Percentiles rank a stretch among this genome's conserved stretches.
Conservation (phyloP, 2,113 vertebrate genomes). For the Thamnophis sirtalis region DNA sequence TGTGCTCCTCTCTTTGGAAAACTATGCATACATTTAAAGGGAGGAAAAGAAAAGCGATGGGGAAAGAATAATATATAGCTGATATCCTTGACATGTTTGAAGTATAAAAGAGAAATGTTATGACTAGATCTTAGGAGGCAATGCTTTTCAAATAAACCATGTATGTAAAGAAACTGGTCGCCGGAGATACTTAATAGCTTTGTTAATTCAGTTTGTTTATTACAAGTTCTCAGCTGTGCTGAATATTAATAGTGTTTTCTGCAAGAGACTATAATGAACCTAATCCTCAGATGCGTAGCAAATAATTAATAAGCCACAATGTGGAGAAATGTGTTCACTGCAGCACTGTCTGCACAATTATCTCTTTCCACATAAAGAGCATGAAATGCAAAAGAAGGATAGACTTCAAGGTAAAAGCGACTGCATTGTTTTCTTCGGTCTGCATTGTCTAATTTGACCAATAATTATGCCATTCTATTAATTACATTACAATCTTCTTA, state of each 20-base stretch:
- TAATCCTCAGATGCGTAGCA: constrained; percentile 51
- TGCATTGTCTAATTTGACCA: neutral
- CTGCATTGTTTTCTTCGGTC: neutral
- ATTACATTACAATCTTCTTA: neutral
- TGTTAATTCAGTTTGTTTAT: constrained; percentile 57
- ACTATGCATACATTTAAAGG: neutral
- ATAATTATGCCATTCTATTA: neutral
- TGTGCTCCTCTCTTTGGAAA: neutral
- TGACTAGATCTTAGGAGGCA: constrained; percentile 6
- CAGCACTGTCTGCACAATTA: constrained; percentile 7
- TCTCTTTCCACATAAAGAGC: neutral
- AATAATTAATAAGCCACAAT: constrained; percentile 55
- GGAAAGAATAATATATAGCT: neutral
- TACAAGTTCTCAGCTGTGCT: constrained; percentile 43
- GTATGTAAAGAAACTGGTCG: constrained; percentile 38
- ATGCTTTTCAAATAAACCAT: neutral
- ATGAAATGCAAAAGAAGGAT: neutral
- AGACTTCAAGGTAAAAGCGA: neutral
- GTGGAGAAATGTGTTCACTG: constrained; percentile 45
- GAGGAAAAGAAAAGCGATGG: neutral
- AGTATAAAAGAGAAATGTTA: neutral
- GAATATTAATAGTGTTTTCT: constrained; percentile 62
- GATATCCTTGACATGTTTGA: neutral
- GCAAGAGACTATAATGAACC: constrained; percentile 46
- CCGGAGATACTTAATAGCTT: constrained; percentile 53